Conservation (phyloP, 2,797 vertebrate species). For the Siniperca undulata region DNA sequence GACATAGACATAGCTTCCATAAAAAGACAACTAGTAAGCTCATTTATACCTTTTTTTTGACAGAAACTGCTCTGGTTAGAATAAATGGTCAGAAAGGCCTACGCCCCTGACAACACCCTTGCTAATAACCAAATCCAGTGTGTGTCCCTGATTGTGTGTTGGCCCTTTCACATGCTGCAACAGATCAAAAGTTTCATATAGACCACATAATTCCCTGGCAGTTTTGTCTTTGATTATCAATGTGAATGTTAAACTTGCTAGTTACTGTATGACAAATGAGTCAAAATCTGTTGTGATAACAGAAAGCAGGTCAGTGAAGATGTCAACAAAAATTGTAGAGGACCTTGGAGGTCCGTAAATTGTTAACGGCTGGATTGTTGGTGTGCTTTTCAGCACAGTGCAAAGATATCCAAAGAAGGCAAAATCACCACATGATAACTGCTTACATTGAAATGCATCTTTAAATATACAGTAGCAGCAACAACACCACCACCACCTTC, state of each 20-base stretch:
- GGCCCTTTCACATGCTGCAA: no score
- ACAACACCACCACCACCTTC: background rate
- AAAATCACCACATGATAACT: background rate
- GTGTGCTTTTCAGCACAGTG: background rate
- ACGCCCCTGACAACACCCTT: background rate
- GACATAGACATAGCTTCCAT: no score
- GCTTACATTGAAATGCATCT: background rate
- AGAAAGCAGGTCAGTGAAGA: background rate
- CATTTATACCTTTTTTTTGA: background rate
- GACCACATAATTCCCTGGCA: background rate
- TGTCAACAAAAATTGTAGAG: background rate
- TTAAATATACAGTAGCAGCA: background rate
- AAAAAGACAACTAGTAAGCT: background rate
- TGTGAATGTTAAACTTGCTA: background rate
- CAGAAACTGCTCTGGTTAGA: background rate
- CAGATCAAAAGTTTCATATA: background rate
- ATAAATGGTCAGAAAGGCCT: background rate
- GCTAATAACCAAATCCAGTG: background rate
- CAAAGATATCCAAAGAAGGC: background rate
- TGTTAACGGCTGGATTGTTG: background rate
- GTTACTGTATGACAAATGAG: background rate
- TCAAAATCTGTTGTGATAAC: background rate
- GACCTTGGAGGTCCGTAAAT: background rate
- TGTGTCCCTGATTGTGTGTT: no score
- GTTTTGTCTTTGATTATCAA: constrained; percentile 4